These are phyloP conservation scores for Prunella strophiata DNA, from an alignment of 2,797 vertebrate species.

Conservation along the genomic window DNA sequence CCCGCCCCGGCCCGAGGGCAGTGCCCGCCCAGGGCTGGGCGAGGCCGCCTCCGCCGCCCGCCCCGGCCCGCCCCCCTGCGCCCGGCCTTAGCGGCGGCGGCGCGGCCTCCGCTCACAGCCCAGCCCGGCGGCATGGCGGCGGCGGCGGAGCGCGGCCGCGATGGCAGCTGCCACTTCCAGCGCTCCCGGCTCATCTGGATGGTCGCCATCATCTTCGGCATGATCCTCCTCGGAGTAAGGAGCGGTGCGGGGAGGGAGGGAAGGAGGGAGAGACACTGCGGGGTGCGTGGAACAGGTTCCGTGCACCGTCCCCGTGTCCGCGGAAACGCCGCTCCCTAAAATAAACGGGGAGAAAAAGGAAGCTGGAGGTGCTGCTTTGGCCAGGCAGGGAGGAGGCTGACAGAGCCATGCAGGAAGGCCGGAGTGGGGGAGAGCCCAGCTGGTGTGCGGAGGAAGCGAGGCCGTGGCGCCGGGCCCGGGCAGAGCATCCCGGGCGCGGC, in stretches of 20 bases:
- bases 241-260: neutral
- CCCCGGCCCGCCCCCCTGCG: neutral
- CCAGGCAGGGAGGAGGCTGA: neutral
- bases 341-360: too few species aligned
- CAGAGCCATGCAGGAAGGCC: accelerated
- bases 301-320: accelerated
- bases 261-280: neutral
- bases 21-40: neutral
- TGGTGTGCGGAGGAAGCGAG: accelerated
- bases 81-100: neutral
- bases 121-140: neutral
- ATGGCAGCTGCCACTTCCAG: constrained; percentile 33
- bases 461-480: accelerated
- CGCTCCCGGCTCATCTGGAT: constrained; percentile 42
- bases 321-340: neutral
- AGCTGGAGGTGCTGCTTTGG: accelerated
- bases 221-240: constrained; percentile 23
- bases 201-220: constrained; percentile 42
- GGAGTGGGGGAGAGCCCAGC: accelerated
- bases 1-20: neutral
- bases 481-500: accelerated
- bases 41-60: neutral
- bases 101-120: accelerated
- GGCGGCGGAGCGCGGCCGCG: neutral
- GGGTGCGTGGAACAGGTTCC: neutral